Percentiles rank a stretch among this genome's conserved stretches.
Evolutionary conservation across 2,888 invertebrate genomes (phyloP).

Genomic region (Capitulum mitella): DNA sequence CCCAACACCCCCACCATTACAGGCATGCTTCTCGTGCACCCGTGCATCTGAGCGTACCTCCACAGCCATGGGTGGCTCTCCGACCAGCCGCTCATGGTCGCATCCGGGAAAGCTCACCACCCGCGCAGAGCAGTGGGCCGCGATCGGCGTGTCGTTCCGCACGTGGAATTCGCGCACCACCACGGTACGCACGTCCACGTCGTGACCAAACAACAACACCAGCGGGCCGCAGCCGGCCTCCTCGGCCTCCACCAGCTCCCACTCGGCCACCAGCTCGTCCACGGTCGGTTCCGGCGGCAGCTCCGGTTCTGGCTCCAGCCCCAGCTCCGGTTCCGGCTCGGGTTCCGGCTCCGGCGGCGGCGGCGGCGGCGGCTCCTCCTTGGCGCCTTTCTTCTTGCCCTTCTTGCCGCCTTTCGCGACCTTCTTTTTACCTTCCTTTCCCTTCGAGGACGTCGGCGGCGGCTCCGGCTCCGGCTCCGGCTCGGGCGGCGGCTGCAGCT

Average conservation of each 20-base stretch:
- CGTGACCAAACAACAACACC: constrained; percentile 3
- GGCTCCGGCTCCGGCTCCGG: background rate
- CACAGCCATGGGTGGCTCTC: background rate
- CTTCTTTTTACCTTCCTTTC: background rate
- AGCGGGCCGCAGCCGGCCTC: constrained; percentile 6
- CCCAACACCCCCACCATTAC: too few relatives aligned
- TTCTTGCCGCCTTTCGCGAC: background rate
- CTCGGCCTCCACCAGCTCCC: constrained; percentile 3
- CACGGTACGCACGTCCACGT: background rate
- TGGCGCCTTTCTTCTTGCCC: background rate
- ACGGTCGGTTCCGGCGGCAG: background rate
- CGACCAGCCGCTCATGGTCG: background rate
- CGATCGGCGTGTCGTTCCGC: background rate
- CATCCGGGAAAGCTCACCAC: background rate
- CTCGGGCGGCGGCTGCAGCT: background rate
- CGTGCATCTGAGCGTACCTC: too few relatives aligned
- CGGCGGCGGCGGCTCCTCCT: background rate
- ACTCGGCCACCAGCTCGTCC: constrained; percentile 10
- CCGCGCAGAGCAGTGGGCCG: background rate
- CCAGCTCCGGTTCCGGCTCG: background rate
- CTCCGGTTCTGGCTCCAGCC: background rate
- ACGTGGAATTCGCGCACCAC: constrained; percentile 3
- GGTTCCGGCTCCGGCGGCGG: background rate
- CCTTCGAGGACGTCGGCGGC: background rate
- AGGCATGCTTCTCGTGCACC: too few relatives aligned